Percentiles rank a stretch among this genome's conserved stretches.
phyloP scores from a whole-genome alignment of 1,140 invertebrate species.

The Penaeus indicus region DNA sequence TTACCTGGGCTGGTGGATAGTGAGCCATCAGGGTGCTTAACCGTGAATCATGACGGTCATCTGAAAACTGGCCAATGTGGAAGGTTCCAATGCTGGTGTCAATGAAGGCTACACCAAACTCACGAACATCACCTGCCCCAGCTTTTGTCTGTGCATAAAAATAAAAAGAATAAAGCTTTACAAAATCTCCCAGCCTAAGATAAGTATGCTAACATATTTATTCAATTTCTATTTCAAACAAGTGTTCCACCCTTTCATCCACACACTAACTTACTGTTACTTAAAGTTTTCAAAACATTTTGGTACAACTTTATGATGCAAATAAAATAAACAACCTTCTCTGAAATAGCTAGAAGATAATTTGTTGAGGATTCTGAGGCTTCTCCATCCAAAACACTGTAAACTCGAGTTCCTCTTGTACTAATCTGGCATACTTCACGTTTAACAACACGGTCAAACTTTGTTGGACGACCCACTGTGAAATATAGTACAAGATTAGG shows the following conservation, averaged over 20 bases:
- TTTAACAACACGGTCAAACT: slow-evolving; percentile 91
- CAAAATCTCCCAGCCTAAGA: background rate
- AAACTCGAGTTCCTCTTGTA: slow-evolving; percentile 85
- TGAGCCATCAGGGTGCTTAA: slow-evolving; percentile 91
- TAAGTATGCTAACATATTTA: too few species aligned
- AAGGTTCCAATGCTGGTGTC: slow-evolving; percentile 95
- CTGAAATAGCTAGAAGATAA: slow-evolving; percentile 82
- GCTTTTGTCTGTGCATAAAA: slow-evolving; percentile 36
- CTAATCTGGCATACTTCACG: slow-evolving; percentile 95
- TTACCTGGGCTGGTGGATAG: slow-evolving; percentile 88
- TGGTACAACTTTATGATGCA: background rate
- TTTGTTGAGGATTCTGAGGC: slow-evolving; percentile 74
- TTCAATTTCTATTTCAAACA: too few species aligned
- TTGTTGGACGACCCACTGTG: slow-evolving; percentile 72
- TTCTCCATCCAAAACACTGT: slow-evolving; percentile 81
- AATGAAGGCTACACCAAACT: slow-evolving; percentile 92
- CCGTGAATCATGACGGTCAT: slow-evolving; percentile 90
- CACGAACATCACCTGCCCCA: slow-evolving; percentile 56
- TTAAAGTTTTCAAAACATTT: background rate
- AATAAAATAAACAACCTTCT: slow-evolving; percentile 75
- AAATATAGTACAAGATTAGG: slow-evolving; percentile 49
- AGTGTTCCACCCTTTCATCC: too few species aligned
- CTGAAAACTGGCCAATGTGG: slow-evolving; percentile 90
- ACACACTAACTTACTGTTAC: too few species aligned
- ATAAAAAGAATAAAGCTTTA: background rate